Conservation (phyloP, 2,113 vertebrate species). For the Stigmatopora argus region DNA sequence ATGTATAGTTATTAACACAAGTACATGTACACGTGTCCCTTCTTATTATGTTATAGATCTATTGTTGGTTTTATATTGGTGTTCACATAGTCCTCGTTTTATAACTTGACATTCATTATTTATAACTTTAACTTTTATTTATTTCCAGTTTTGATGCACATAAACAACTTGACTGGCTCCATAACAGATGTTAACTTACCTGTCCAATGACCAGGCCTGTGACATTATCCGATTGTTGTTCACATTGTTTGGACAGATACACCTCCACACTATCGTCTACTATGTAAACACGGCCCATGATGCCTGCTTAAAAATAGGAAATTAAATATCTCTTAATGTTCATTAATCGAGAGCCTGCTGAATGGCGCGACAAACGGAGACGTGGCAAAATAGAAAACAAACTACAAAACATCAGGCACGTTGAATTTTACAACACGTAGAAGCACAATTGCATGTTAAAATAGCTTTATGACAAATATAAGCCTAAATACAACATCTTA, state of each 20-base stretch:
- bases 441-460: background rate
- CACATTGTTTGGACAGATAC: slow-evolving; percentile 58
- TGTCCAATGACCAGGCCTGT: slow-evolving; percentile 89
- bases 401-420: background rate
- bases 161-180: background rate
- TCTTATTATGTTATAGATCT: background rate
- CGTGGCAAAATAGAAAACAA: background rate
- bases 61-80: background rate
- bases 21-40: background rate
- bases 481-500: background rate
- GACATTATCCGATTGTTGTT: slow-evolving; percentile 42
- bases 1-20: background rate
- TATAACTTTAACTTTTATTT: background rate
- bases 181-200: slow-evolving; percentile 58
- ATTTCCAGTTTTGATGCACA: background rate
- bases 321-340: background rate
- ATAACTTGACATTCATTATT: background rate
- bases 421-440: background rate
- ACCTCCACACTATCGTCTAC: slow-evolving; percentile 67
- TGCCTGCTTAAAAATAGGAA: slow-evolving; percentile 9
- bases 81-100: background rate
- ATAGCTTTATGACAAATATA: background rate
- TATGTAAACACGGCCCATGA: slow-evolving; percentile 69
- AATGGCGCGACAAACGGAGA: background rate
- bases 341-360: background rate